Evolutionary conservation across 2,888 invertebrate genomes (phyloP).

Genomic region (Flexamia atlantica): DNA sequence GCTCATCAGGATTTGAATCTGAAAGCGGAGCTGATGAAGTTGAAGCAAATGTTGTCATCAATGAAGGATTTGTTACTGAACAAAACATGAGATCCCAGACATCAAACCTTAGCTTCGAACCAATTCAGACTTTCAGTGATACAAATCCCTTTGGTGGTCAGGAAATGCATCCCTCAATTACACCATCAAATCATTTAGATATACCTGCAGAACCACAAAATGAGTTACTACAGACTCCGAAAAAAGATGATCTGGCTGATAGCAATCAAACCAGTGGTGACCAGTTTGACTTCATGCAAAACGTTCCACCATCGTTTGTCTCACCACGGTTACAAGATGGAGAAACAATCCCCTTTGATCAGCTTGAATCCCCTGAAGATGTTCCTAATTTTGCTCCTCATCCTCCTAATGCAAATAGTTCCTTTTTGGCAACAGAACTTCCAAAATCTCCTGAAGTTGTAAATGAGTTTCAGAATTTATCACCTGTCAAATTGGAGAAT

Average conservation of each 20-base stretch:
- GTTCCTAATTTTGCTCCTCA: background rate
- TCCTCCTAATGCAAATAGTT: constrained; percentile 45
- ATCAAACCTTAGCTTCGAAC: constrained; percentile 47
- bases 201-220: background rate
- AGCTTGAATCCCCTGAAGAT: constrained; percentile 41
- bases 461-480: background rate
- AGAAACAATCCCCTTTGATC: constrained; percentile 35
- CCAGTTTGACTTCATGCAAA: constrained; percentile 10
- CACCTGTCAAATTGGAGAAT: background rate
- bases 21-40: constrained; percentile 62
- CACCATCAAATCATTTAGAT: constrained; percentile 33
- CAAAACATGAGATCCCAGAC: constrained; percentile 50
- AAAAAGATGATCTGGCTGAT: constrained; percentile 5
- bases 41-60: constrained; percentile 30
- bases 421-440: constrained; percentile 23
- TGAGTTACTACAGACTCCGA: constrained; percentile 1
- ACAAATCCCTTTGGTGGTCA: constrained; percentile 45
- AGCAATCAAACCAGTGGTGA: background rate
- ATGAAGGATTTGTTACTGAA: constrained; percentile 59
- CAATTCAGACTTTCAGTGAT: constrained; percentile 51
- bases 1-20: constrained; percentile 64
- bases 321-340: background rate
- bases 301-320: constrained; percentile 33
- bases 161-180: constrained; percentile 1
- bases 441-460: constrained; percentile 12